Conservation (phyloP, 2,797 vertebrate genomes). For the Falco rusticolus region DNA sequence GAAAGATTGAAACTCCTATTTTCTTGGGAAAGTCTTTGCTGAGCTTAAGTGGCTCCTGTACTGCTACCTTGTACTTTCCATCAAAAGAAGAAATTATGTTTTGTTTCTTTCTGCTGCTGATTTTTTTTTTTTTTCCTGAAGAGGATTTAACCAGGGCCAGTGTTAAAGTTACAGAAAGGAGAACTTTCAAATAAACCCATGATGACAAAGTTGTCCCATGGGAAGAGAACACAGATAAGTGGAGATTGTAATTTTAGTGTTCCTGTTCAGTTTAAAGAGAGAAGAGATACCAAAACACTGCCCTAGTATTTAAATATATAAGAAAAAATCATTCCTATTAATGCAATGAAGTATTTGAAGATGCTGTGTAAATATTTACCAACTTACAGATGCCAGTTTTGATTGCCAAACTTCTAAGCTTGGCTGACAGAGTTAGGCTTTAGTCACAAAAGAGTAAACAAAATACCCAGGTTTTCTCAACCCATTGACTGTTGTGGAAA, state of each 20-base stretch:
- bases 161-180: background rate
- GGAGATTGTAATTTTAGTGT: background rate
- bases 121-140: background rate
- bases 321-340: background rate
- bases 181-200: background rate
- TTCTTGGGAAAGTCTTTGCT: constrained; percentile 8
- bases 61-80: background rate
- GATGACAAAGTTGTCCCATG: background rate
- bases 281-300: background rate
- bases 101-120: background rate
- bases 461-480: background rate
- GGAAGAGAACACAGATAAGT: background rate
- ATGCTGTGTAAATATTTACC: background rate
- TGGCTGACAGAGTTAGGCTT: background rate
- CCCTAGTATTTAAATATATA: background rate
- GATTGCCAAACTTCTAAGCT: background rate
- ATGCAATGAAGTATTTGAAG: background rate
- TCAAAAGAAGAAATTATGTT: background rate
- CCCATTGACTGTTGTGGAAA: background rate
- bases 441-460: background rate
- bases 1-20: background rate
- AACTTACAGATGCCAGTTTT: background rate
- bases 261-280: background rate
- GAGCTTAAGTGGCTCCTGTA: background rate
- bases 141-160: background rate